phyloP scores from a whole-genome alignment of 2,797 vertebrate genomes.

The Pachyuromys duprasi region DNA sequence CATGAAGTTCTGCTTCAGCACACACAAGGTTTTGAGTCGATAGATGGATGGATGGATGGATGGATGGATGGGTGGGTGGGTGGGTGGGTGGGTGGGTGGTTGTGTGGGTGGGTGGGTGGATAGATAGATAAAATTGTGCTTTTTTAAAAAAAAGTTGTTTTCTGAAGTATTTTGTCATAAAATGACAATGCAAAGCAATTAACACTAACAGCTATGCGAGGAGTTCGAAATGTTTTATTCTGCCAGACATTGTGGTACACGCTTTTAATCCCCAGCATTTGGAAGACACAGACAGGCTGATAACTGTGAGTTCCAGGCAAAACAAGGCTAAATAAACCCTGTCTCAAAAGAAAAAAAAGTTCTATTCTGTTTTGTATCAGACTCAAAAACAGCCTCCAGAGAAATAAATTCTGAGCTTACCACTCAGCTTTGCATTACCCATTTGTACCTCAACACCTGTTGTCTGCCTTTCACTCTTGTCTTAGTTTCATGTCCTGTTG shows the following conservation, averaged over 20 bases:
- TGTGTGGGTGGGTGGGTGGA: too few species aligned
- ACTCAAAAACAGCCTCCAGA: background rate
- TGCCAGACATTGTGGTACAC: background rate
- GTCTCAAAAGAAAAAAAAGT: background rate
- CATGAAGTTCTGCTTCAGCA: background rate
- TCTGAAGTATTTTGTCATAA: background rate
- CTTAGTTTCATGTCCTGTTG: background rate
- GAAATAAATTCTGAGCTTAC: background rate
- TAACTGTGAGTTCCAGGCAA: background rate
- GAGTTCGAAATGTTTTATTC: background rate
- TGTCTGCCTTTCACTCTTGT: rapidly evolving
- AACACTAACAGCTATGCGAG: background rate
- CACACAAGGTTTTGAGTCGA: too few species aligned
- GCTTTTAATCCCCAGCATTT: background rate
- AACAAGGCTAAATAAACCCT: background rate
- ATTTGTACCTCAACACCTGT: background rate
- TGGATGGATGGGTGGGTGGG: too few species aligned
- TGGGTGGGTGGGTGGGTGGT: too few species aligned
- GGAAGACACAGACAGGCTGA: background rate
- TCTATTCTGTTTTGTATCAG: background rate
- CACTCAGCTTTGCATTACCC: background rate
- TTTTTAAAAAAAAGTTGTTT: background rate
- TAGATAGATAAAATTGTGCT: background rate
- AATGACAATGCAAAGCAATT: background rate
- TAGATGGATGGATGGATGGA: too few species aligned